These are phyloP conservation scores for Cyclophora albipunctata DNA, from an alignment of 2,888 invertebrate species.

Conservation along the genomic window DNA sequence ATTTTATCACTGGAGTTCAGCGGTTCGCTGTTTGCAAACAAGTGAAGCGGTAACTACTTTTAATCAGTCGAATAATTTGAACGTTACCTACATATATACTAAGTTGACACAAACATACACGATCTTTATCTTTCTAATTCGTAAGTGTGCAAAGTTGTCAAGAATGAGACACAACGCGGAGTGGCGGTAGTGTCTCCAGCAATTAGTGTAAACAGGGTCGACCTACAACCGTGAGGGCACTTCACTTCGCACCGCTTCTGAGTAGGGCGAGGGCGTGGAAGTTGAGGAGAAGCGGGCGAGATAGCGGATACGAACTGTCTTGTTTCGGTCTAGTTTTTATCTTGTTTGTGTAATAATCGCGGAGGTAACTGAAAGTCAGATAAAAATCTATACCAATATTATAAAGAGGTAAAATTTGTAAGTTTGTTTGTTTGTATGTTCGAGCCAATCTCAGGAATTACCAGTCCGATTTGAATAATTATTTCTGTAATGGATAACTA, in stretches of 20 bases:
- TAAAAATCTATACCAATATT: no score
- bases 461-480: no score
- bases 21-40: no score
- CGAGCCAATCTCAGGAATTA: no score
- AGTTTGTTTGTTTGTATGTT: no score
- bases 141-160: slow-evolving; percentile 12
- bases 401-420: no score
- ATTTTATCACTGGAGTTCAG: no score
- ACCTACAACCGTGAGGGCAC: slow-evolving; percentile 48
- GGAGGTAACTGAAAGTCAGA: background rate
- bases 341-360: background rate
- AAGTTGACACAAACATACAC: no score
- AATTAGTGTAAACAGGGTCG: slow-evolving; percentile 62
- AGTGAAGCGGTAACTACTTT: no score
- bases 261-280: slow-evolving; percentile 4
- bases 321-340: background rate
- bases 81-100: no score
- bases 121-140: slow-evolving; percentile 6
- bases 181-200: slow-evolving; percentile 49
- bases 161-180: slow-evolving; percentile 29
- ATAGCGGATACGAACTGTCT: background rate
- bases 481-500: no score
- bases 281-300: slow-evolving; percentile 14
- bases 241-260: slow-evolving; percentile 31
- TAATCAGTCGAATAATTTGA: no score